Base-by-base conservation (phyloP, 2,113 vertebrate genomes). In the Chlorocebus sabaeus region DNA sequence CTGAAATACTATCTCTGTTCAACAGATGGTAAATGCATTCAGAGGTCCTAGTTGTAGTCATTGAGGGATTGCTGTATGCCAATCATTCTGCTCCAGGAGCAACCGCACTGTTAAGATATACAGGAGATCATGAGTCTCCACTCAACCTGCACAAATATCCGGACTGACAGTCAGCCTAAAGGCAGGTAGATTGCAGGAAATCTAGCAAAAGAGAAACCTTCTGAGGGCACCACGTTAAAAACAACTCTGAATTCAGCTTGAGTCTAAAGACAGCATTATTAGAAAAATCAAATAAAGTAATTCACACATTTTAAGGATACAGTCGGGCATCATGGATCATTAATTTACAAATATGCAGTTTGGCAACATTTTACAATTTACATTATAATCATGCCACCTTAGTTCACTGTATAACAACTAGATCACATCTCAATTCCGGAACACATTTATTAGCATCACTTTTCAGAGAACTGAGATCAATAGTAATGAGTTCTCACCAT, bases 21-120 rank as follows among this genome's bases (percentile, higher is more conserved):
- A 96, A 97, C 97, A 97, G 97, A 97, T 98, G 98, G 97, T 94
- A 96, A 97, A 95, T 88, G 73, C 25, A 64, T 95, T 93, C 90
- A 68, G 85, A 97, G 94, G 97, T 96, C 94, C 52, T 88, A 8
- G 84, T 57, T 89, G 80, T 32, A 96, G 90, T 90, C 97, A 92
- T 88, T 85, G 92, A 98, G 97, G 96, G 87, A 95, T 83, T 98
- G 85, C 94, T 95, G 17, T 35, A 27, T 94, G 96, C 88, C 97
- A 98, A 95, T 98, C 97, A 98, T 86, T 43, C 70, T 87, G 83
- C 43, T 92, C 27, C 30, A 92, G 64, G 38, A 96, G 84, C 90
- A 90, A 38, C 10, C 2, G 16, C 84, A 61, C 43, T 84, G n/a
- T 32, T 95, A 92, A 97, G 95, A 86, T 90, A 96, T 61, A 38